Evolutionary conservation across 1,140 invertebrate species (phyloP), one percentile per base, ranked within the genome.

Genomic region (Drosophila kurseongensis): DNA sequence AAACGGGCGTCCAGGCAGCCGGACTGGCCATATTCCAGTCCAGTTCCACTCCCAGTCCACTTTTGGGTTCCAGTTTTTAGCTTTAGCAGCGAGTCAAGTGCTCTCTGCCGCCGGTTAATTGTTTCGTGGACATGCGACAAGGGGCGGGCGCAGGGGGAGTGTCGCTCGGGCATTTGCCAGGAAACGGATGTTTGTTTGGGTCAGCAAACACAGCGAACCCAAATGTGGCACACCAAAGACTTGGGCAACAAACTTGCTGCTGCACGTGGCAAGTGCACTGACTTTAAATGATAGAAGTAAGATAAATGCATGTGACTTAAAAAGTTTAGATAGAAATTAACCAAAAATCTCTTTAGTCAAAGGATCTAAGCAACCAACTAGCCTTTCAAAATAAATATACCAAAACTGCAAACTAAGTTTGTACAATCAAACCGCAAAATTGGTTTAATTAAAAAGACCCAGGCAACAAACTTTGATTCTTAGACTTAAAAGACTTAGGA

Each of bases 101-200:
- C 73, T 76, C 44, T 23, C 57, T 51, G 60, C 40, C 27, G 67
- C 59, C 67, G 59, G 67, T 68, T 86, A 88, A 85, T 85, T 85
- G 75, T 75, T 86, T 82, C 65, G 81, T 78, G 81, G 78, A 78
- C 73, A 80, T 67, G 80, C 75, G 80, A 79, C 80, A 2, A 73
- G 56, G 47, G 32, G 16, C 12, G 29, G 55, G 18, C 23, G 50
- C 36, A 56, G 69, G 71, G 75, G 68, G 83, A 52, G 74, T 51
- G 59, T 51, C 57, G 13, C 13, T 54, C 18, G 41, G 38, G 40
- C 69, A 73, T 65, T 83, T 66, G 75, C 75, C 84, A 86, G 82
- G 84, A 86, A 86, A 88, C 82, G 82, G 82, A 86, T 88, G 82
- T 86, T 86, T 86, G 75, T 73, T 82, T 85, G 78, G 83, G 82